Percentiles rank a stretch among this genome's conserved stretches.
Evolutionary conservation across 1,140 invertebrate species (phyloP).

Genomic region (Apis cerana): DNA sequence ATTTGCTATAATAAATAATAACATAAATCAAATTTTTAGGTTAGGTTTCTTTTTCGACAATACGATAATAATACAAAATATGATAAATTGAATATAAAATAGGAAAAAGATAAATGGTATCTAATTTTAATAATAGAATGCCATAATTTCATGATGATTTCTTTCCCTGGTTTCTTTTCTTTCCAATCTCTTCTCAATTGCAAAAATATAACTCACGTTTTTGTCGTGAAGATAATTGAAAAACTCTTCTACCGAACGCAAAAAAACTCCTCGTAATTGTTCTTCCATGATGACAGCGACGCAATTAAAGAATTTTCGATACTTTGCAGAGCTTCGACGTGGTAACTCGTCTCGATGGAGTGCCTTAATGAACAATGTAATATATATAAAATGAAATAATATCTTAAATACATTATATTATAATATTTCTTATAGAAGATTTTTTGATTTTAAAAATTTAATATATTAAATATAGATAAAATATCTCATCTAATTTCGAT

Average conservation of each 20-base stretch:
- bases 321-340: slow-evolving; percentile 84
- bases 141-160: too few relatives aligned
- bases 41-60: too few relatives aligned
- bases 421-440: too few relatives aligned
- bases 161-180: too few relatives aligned
- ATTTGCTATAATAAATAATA: slow-evolving; percentile 78
- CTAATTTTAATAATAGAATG: too few relatives aligned
- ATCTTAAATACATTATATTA: too few relatives aligned
- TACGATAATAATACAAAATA: too few relatives aligned
- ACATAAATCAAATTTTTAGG: not conserved
- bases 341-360: slow-evolving; percentile 88
- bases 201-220: slow-evolving; percentile 82
- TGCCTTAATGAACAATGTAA: slow-evolving; percentile 79
- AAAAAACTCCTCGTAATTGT: slow-evolving; percentile 89
- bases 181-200: too few relatives aligned
- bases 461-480: too few relatives aligned
- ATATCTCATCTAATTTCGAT: too few relatives aligned
- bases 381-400: too few relatives aligned
- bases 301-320: slow-evolving; percentile 90
- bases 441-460: too few relatives aligned
- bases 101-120: not conserved
- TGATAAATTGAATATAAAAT: not conserved
- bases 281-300: slow-evolving; percentile 93
- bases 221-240: slow-evolving; percentile 89
- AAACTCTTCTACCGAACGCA: slow-evolving; percentile 91